These are phyloP conservation scores for Diabrotica virgifera DNA, from an alignment of 1,140 invertebrate genomes.

Conservation along the genomic window DNA sequence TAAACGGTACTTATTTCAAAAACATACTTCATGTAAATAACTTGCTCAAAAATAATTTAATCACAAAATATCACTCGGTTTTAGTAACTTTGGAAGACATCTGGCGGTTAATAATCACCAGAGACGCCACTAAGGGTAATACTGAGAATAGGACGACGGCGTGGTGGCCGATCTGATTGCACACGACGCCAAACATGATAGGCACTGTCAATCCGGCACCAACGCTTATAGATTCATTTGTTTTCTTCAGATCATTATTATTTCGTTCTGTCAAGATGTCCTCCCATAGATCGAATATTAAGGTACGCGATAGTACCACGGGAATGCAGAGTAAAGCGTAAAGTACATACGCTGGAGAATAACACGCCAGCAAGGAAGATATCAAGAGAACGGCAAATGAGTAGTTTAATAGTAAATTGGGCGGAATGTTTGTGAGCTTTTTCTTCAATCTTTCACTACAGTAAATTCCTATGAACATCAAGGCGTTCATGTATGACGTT, in stretches of 20 bases:
- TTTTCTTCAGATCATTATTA: conserved; percentile 13
- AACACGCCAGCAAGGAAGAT: conserved; percentile 21
- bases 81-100: not conserved
- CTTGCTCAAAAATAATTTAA: too few species aligned
- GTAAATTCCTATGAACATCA: conserved; percentile 19
- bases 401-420: conserved; percentile 14
- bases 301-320: conserved; percentile 18
- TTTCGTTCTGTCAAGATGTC: conserved; percentile 22
- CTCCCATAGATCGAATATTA: conserved; percentile 20
- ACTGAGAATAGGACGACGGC: conserved; percentile 29
- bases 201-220: conserved; percentile 22
- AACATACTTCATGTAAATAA: too few species aligned
- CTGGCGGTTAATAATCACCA: conserved; percentile 15
- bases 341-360: conserved; percentile 22
- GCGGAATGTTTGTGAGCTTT: conserved; percentile 5
- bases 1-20: too few species aligned
- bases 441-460: conserved; percentile 1
- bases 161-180: conserved; percentile 21
- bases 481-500: conserved; percentile 22
- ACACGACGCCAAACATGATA: conserved; percentile 22
- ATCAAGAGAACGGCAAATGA: conserved; percentile 12
- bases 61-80: not conserved
- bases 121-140: conserved; percentile 23
- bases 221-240: conserved; percentile 15
- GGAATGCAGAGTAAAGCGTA: conserved; percentile 18